A percentile compares a stretch with the other conserved stretches of the same genome.
Conservation (phyloP, 1,140 invertebrate genomes). For the Linepithema humile region DNA sequence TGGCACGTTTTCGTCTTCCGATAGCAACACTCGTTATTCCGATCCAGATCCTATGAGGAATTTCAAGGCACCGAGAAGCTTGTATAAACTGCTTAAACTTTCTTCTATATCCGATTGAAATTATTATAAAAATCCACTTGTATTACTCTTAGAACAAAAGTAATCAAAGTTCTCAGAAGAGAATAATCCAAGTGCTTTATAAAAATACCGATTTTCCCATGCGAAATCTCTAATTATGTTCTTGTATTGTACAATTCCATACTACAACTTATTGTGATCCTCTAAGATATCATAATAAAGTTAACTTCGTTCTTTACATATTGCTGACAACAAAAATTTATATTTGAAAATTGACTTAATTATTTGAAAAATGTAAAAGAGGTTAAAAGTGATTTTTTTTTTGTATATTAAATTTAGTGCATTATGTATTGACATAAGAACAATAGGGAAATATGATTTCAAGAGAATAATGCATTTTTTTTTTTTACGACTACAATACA, state of each 20-base stretch:
- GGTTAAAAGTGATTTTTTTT: not conserved
- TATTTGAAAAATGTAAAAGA: conserved; percentile 1
- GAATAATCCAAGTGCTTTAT: conserved; percentile 59
- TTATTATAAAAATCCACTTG: conserved; percentile 56
- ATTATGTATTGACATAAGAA: conserved; percentile 69
- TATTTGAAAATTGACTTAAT: conserved; percentile 23
- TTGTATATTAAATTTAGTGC: conserved; percentile 30
- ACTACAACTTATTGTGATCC: not conserved
- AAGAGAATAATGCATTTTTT: conserved; percentile 3
- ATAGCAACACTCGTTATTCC: conserved; percentile 57
- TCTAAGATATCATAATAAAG: conserved; percentile 17
- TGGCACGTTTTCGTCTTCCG: conserved; percentile 70
- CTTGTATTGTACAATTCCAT: conserved; percentile 18
- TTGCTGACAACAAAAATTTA: conserved; percentile 1
- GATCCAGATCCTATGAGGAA: conserved; percentile 59
- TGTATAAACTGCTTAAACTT: conserved; percentile 36
- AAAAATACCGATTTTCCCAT: conserved; percentile 44
- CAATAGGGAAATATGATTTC: conserved; percentile 41
- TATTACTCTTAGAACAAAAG: conserved; percentile 54
- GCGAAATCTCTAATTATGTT: conserved; percentile 44
- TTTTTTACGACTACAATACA: not conserved
- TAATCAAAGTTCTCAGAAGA: conserved; percentile 54
- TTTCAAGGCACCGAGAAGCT: conserved; percentile 54
- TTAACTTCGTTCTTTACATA: conserved; percentile 3
- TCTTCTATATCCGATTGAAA: conserved; percentile 52